Evolutionary conservation across 2,888 invertebrate species (phyloP).

Genomic region (Dicyrtomina minuta): DNA sequence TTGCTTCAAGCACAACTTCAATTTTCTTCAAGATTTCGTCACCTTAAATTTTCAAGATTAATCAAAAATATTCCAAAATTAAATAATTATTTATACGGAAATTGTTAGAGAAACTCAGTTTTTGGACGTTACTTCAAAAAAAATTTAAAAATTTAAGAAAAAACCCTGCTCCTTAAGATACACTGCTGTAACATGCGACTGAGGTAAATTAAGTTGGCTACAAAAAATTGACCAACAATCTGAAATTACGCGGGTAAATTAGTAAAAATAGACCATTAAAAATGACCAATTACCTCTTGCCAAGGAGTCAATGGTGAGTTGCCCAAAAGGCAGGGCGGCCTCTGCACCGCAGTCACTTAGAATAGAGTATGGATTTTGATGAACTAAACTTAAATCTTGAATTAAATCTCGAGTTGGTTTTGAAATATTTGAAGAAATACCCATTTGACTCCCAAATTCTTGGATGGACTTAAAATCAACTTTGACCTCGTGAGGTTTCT

Average conservation of each 20-base stretch:
- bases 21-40: slow-evolving; percentile 57
- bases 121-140: too few relatives aligned
- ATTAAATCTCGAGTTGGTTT: slow-evolving; percentile 29
- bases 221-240: too few relatives aligned
- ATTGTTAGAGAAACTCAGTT: too few relatives aligned
- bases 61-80: slow-evolving; percentile 1
- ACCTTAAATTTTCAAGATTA: slow-evolving; percentile 50
- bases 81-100: too few relatives aligned
- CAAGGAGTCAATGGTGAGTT: slow-evolving; percentile 33
- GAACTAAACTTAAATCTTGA: slow-evolving; percentile 35
- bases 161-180: too few relatives aligned
- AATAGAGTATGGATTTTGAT: slow-evolving; percentile 22
- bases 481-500: slow-evolving; percentile 55
- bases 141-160: too few relatives aligned
- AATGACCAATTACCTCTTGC: slow-evolving; percentile 33
- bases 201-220: too few relatives aligned
- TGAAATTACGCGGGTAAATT: too few relatives aligned
- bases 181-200: too few relatives aligned
- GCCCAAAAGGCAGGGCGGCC: slow-evolving; percentile 33
- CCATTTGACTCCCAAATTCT: slow-evolving; percentile 55
- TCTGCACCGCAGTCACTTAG: neutral
- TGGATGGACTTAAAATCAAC: slow-evolving; percentile 56
- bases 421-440: slow-evolving; percentile 40
- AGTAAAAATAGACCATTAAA: too few relatives aligned
- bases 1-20: slow-evolving; percentile 55